Base-by-base conservation (phyloP, 2,113 vertebrate genomes). In the Euleptes europaea region DNA sequence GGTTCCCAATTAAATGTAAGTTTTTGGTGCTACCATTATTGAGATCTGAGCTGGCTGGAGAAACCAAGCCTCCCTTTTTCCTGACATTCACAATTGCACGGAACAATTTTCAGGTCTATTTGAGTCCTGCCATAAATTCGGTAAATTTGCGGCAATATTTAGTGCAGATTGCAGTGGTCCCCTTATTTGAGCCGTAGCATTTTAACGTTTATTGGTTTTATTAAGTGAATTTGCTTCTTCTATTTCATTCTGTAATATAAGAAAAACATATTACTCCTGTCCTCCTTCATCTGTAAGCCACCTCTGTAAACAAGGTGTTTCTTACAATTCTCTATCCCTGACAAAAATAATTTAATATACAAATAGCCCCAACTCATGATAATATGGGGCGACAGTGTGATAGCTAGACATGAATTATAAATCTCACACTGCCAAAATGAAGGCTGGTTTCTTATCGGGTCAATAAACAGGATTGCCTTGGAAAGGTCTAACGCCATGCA, bases 371-470 rank as follows among this genome's bases (percentile, higher is more conserved):
- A 87, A 80, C 90, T 57, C 83, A 84, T 78, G 75, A 82, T 89
- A 94, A 94, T 92, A 93, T 82, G 82, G 33, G 17, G n/a, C 94
- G 92, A 95, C 87, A 90, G 60, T 40, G 67, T 83, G 84, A 88
- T 82, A 91, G 91, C 83, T 47, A 42, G 89, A 92, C 89, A 92
- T 94, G 88, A 95, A 94, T 94, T 93, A 92, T 73, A 83, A 89
- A 88, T 86, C 54, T 75, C 91, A 75, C 87, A 86, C 88, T 93
- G 90, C 42, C 57, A 85, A 94, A 93, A 95, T 90, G 75, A 92
- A 94, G 54, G 44, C 89, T 86, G 89, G 88, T 95, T 93, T 79
- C 93, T 93, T 90, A 83, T 87, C 88, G 89, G 85, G 86, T 89
- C 88, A 90, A 79, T 93, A 94, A 93, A 94, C 84, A 85, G 80